Evolutionary conservation across 2,113 vertebrate species (phyloP).

Genomic region (Triplophysa tibetana): DNA sequence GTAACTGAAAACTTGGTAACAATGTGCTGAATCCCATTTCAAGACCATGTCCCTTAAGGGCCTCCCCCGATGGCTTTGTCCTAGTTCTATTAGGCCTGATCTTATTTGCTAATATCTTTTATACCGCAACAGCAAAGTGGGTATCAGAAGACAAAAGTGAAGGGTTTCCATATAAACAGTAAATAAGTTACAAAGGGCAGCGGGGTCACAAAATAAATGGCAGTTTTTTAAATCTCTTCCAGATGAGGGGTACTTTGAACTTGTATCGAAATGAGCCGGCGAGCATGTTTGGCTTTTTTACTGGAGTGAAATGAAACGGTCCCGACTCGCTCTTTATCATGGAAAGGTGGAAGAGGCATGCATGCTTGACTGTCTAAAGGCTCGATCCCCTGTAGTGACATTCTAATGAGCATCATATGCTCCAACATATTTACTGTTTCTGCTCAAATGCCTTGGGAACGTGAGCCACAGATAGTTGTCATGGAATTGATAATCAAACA

Average conservation of each 20-base stretch:
- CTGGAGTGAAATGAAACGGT: conserved; percentile 48
- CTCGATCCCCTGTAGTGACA: conserved; percentile 49
- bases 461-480: conserved; percentile 19
- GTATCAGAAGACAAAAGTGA: conserved; percentile 47
- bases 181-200: conserved; percentile 53
- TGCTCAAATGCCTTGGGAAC: conserved; percentile 12
- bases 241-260: conserved; percentile 55
- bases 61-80: conserved; percentile 9
- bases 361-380: conserved; percentile 46
- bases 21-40: conserved; percentile 33
- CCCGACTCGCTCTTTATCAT: conserved; percentile 51
- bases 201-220: conserved; percentile 53
- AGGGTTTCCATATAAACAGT: conserved; percentile 49
- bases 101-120: conserved; percentile 40
- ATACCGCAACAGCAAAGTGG: conserved; percentile 35
- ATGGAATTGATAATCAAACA: not conserved
- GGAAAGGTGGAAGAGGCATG: conserved; percentile 49
- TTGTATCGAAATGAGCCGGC: conserved; percentile 44
- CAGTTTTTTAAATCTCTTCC: conserved; percentile 49
- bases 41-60: conserved; percentile 7
- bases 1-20: conserved; percentile 56
- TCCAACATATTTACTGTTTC: conserved; percentile 39
- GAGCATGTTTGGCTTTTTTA: conserved; percentile 46
- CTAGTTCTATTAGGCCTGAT: conserved; percentile 25
- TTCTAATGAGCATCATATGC: conserved; percentile 51